Percentiles rank a stretch among this genome's conserved stretches.
phyloP scores from a whole-genome alignment of 2,797 vertebrate genomes.

The Crenichthys baileyi region DNA sequence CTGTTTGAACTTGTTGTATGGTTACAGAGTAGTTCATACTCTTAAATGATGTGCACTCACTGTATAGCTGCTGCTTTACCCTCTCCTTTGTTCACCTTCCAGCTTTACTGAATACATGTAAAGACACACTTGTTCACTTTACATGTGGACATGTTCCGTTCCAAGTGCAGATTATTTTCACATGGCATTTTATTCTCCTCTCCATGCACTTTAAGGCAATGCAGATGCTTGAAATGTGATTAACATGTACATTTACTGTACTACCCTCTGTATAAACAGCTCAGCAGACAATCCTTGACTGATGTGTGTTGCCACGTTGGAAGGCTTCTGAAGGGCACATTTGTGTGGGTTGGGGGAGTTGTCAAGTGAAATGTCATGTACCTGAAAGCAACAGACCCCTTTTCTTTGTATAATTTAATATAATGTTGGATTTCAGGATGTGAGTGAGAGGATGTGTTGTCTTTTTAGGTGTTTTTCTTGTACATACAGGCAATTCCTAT shows the following conservation, averaged over 20 bases:
- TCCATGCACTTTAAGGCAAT: conserved; percentile 80
- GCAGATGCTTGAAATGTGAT: conserved; percentile 62
- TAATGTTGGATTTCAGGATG: conserved; percentile 20
- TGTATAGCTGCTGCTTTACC: background rate
- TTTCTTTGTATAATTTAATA: conserved; percentile 13
- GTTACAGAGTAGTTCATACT: background rate
- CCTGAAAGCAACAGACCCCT: conserved; percentile 5
- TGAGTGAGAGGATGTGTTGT: conserved; percentile 30
- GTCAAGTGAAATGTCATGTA: conserved; percentile 16
- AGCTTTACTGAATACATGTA: background rate
- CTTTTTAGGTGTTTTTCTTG: conserved; percentile 24
- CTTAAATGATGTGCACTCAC: background rate
- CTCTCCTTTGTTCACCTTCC: background rate
- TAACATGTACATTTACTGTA: conserved; percentile 6
- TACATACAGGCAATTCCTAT: conserved; percentile 9
- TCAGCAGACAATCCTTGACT: conserved; percentile 7
- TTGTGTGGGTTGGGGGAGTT: conserved; percentile 10
- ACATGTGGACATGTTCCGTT: background rate
- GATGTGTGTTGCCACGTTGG: conserved; percentile 18
- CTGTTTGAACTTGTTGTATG: no score
- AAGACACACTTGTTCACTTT: background rate
- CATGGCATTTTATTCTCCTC: conserved; percentile 45
- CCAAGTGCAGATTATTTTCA: background rate
- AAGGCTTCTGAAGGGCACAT: background rate
- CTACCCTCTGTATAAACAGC: background rate